phyloP scores from a whole-genome alignment of 2,113 vertebrate genomes.

The Oreochromis tanganicae region DNA sequence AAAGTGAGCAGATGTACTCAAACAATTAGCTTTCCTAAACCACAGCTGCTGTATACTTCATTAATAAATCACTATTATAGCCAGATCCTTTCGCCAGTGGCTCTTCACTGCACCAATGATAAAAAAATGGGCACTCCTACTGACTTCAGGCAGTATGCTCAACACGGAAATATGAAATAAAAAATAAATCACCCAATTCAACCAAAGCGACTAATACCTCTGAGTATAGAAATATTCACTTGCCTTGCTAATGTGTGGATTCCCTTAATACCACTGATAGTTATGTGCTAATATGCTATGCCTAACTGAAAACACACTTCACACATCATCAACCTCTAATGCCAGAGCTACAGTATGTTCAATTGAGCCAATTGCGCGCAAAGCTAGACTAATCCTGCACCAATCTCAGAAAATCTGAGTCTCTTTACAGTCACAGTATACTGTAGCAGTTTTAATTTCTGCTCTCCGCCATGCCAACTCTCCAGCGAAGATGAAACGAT shows the following conservation, averaged over 20 bases:
- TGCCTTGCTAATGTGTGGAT: neutral
- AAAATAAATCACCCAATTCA: neutral
- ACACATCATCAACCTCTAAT: slow-evolving; percentile 3
- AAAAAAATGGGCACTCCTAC: neutral
- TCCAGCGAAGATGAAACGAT: slow-evolving; percentile 9
- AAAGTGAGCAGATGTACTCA: neutral
- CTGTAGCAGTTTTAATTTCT: slow-evolving; percentile 10
- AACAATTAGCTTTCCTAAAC: neutral
- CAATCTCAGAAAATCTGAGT: neutral
- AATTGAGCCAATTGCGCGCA: slow-evolving; percentile 1
- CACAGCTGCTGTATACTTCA: neutral
- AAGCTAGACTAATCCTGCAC: neutral
- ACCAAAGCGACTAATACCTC: neutral
- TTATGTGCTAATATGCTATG: slow-evolving; percentile 20
- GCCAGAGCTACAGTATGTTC: slow-evolving; percentile 6
- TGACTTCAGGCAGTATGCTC: neutral
- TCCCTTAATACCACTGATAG: slow-evolving; percentile 2
- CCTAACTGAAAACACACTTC: slow-evolving; percentile 11
- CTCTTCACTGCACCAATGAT: neutral
- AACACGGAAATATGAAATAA: neutral
- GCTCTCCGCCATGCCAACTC: slow-evolving; percentile 30
- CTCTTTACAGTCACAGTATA: slow-evolving; percentile 14
- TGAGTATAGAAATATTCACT: neutral
- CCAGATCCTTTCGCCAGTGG: neutral
- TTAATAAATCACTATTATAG: neutral